Base-by-base conservation (phyloP, 2,797 vertebrate genomes). In the Tadarida brasiliensis region DNA sequence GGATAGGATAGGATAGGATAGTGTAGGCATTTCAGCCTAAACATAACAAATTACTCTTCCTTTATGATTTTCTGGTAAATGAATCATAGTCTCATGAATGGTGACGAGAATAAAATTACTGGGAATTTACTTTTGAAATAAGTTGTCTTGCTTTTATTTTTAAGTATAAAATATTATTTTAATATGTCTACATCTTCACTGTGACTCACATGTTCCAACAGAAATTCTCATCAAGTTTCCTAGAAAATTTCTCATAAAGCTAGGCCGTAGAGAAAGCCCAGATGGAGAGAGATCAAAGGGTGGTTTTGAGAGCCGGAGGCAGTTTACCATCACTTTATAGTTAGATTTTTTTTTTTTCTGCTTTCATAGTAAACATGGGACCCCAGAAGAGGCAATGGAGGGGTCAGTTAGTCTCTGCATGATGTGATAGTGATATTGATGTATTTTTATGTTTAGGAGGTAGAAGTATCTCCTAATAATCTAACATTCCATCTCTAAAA, bases 11-110 rank as follows among this genome's bases (percentile, higher is more conserved):
- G 35, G 20, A 20, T n/a, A 54, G 73, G 51, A 56, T 39, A 63
- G n/a, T 26, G 10, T 56, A 68, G 39, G 8, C 26, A 87, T 82
- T 86, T 77, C 84, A 74, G 19, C 22, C 24, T 77, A 51, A 82
- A 67, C 20, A 24, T 90, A 73, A 33, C 49, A 87, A 77, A 47
- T 47, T 90, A 71, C 35, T 59, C 33, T 49, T 67, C 90, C 44
- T 65, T 67, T 49, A 82, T 61, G 14, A 5, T 73, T 94, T 90
- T 70, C n/a, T 71, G 57, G 3, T 86, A 82, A 73, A 82, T 90
- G 33, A 92, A 54, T 49, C 33, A 92, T 82, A 44, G 39, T 49
- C n/a, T 91, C 28, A 67, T 76, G 59, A 96, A 61, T 73, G 17
- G 2, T 83, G 47, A 86, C 39, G 83, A 33, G 15, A 61, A 47